phyloP scores from a whole-genome alignment of 1,140 invertebrate species.

The Scaptomyza hsui region DNA sequence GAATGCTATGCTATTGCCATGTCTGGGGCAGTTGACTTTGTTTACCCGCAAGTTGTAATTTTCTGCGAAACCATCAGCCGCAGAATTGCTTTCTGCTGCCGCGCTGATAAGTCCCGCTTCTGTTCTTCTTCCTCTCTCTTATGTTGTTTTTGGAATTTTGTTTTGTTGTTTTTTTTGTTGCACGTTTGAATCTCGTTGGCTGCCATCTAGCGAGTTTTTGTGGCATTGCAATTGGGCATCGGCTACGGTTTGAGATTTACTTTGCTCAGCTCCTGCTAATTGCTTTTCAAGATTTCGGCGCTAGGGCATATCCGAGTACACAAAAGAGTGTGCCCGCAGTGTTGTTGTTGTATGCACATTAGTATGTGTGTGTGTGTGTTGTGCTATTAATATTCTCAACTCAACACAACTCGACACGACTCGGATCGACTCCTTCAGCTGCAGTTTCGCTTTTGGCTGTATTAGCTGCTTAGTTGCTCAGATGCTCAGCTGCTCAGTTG shows the following conservation, averaged over 20 bases:
- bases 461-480: no score
- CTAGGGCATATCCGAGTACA: constrained; percentile 33
- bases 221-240: constrained; percentile 43
- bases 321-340: constrained; percentile 1
- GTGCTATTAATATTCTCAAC: no score
- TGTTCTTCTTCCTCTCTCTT: constrained; percentile 47
- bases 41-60: constrained; percentile 82
- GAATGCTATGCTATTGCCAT: background rate
- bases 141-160: background rate
- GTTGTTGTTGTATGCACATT: no score
- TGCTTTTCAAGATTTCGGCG: constrained; percentile 40
- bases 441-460: constrained; percentile 1
- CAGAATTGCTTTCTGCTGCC: constrained; percentile 73
- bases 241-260: constrained; percentile 26
- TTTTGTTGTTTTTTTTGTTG: background rate
- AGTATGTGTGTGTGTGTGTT: no score
- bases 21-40: constrained; percentile 68
- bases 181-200: constrained; percentile 1
- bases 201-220: constrained; percentile 17
- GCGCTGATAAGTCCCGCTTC: constrained; percentile 77
- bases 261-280: constrained; percentile 34
- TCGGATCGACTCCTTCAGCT: no score
- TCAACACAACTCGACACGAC: no score
- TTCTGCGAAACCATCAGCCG: constrained; percentile 76
- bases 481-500: background rate